phyloP scores from a whole-genome alignment of 1,140 invertebrate genomes.

The Lepidurus couesii region DNA sequence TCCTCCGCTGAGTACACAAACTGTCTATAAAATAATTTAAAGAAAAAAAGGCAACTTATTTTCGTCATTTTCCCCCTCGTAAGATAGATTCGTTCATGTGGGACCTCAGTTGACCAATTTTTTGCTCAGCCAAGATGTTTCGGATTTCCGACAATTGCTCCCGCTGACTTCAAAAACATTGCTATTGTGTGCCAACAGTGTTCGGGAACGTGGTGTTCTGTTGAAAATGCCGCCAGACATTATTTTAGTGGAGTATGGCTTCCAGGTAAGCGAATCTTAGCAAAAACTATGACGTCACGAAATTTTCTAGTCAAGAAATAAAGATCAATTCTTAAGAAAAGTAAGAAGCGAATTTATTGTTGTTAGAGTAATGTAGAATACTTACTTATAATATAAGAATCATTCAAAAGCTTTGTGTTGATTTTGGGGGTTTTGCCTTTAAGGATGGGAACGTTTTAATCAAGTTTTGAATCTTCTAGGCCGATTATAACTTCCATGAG shows the following conservation, averaged over 20 bases:
- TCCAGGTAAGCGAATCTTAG: conserved; percentile 47
- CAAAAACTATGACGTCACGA: neutral
- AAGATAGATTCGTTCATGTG: conserved; percentile 52
- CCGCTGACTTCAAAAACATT: conserved; percentile 50
- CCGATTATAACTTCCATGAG: conserved; percentile 59
- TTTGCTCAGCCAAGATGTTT: conserved; percentile 48
- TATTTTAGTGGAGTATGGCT: conserved; percentile 59
- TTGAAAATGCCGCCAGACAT: conserved; percentile 53
- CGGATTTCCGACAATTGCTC: conserved; percentile 52
- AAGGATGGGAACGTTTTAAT: too few species aligned
- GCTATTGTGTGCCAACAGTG: conserved; percentile 54
- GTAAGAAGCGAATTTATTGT: too few species aligned
- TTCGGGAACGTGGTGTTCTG: conserved; percentile 43
- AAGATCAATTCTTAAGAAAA: too few species aligned
- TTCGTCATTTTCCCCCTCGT: conserved; percentile 37
- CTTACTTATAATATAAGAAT: too few species aligned
- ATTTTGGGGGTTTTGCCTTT: too few species aligned
- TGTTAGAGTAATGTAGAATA: too few species aligned
- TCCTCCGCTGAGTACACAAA: conserved; percentile 46
- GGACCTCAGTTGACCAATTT: conserved; percentile 56
- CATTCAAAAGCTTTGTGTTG: too few species aligned
- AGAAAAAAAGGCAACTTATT: conserved; percentile 6
- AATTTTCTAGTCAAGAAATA: too few species aligned
- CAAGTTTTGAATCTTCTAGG: conserved; percentile 45
- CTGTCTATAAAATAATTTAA: conserved; percentile 29